Evolutionary conservation across 2,888 invertebrate genomes (phyloP).

Genomic region (Choreutis nemorana): DNA sequence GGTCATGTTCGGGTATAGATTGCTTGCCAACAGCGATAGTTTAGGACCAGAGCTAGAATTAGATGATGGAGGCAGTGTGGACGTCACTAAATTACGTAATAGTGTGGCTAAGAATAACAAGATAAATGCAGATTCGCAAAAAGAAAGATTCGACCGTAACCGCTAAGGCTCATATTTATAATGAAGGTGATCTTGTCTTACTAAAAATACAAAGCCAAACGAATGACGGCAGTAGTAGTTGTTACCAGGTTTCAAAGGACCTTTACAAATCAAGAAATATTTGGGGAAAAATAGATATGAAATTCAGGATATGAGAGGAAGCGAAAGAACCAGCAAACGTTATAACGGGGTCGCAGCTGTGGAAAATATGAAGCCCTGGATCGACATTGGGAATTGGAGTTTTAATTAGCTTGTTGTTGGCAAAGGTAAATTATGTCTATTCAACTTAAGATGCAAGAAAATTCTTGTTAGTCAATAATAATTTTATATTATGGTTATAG

Average conservation of each 20-base stretch:
- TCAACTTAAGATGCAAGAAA: too few relatives aligned
- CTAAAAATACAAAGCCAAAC: constrained; percentile 13
- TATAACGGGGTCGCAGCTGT: constrained; percentile 10
- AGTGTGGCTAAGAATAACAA: constrained; percentile 12
- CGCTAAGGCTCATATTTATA: constrained; percentile 11
- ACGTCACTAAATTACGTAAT: constrained; percentile 7
- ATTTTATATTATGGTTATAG: too few relatives aligned
- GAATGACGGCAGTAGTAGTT: constrained; percentile 16
- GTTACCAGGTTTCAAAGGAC: constrained; percentile 14
- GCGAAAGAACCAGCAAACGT: constrained; percentile 9
- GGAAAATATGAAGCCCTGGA: constrained; percentile 8
- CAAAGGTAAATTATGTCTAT: too few relatives aligned
- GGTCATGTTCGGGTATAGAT: background rate
- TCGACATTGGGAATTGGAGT: constrained; percentile 5
- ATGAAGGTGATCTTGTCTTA: constrained; percentile 13
- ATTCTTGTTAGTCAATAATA: too few relatives aligned
- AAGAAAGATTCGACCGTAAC: constrained; percentile 11
- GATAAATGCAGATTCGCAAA: constrained; percentile 10
- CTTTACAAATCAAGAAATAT: constrained; percentile 13
- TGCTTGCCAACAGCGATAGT: background rate
- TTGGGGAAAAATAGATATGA: constrained; percentile 14
- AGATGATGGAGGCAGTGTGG: too few relatives aligned
- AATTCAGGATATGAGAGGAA: constrained; percentile 15
- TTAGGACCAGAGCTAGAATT: background rate
- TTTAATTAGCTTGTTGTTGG: too few relatives aligned